Conservation (phyloP, 1,140 invertebrate species). For the Brachionus angularis region DNA sequence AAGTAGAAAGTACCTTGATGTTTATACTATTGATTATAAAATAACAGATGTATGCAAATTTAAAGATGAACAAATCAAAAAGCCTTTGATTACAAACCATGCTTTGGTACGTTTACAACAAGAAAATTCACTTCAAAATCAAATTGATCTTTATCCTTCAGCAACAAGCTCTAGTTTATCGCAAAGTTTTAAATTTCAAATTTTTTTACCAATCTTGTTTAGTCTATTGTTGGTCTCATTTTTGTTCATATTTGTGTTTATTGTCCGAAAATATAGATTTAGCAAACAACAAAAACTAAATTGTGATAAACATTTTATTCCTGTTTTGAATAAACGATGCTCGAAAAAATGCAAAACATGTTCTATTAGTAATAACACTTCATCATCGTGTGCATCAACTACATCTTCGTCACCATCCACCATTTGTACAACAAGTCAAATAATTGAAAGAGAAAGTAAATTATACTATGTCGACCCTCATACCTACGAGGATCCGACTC, state of each 20-base stretch:
- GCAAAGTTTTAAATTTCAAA: slow-evolving; percentile 1
- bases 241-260: neutral
- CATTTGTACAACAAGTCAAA: slow-evolving; percentile 41
- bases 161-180: no score
- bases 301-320: neutral
- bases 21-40: slow-evolving; percentile 27
- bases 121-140: no score
- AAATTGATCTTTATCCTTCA: no score
- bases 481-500: slow-evolving; percentile 42
- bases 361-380: slow-evolving; percentile 8
- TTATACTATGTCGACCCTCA: slow-evolving; percentile 42
- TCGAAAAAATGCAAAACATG: slow-evolving; percentile 14
- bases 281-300: no score
- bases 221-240: slow-evolving; percentile 1
- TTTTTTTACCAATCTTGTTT: slow-evolving; percentile 15
- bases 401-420: slow-evolving; percentile 24
- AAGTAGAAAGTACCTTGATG: slow-evolving; percentile 11
- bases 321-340: slow-evolving; percentile 26
- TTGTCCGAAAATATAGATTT: slow-evolving; percentile 1
- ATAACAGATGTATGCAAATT: neutral
- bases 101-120: slow-evolving; percentile 8
- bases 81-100: neutral
- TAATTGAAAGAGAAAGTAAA: slow-evolving; percentile 40
- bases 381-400: slow-evolving; percentile 30
- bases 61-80: neutral